Base-by-base conservation (phyloP, 2,113 vertebrate genomes). In the Pseudonaja textilis region DNA sequence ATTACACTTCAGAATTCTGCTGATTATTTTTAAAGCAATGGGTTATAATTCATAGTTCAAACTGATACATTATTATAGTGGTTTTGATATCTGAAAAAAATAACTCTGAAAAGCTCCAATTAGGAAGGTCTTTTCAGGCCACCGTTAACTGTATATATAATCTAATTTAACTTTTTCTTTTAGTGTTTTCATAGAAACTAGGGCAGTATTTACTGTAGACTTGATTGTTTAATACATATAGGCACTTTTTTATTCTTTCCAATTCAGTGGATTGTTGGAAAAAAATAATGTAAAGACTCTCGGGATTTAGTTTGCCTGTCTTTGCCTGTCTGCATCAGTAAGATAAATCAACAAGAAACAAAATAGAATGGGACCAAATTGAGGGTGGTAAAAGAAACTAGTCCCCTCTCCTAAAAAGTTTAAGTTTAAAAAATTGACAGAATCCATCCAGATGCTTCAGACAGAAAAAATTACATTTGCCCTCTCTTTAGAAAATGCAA, bases 211-310 rank as follows among this genome's bases (percentile, higher is more conserved):
- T 90, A 81, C 74, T 39, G 18, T 42, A 34, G 57, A 23, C 94
- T 92, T 47, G 47, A 42, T 59, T 93, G 0, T 90, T 95, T 94
- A 94, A 92, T 94, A 94, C 91, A 55, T 94, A 95, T 59, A 90
- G 89, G 34, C 69, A 81, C 34, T 81, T 8, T 6, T 81, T 39
- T 81, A 3, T 42, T 26, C 25, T 81, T 42, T 39, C 34, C 74
- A 81, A 42, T 42, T 7, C 34, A 22, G 18, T 81, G 16, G 34
- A 39, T 8, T 81, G 39, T 22, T 39, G 69, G 34, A 81, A 81
- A 81, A 16, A 39, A 81, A 39, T 20, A 81, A 81, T 81, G 18
- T 39, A 81, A 81, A 81, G 34, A 39, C 16, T 39, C 34, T 34
- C 0, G 5, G n/a, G 69, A 74, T 74, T 74, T 74, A 39, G 5